Evolutionary conservation across 2,113 vertebrate genomes (phyloP).

Genomic region (Pollimyrus isidori): DNA sequence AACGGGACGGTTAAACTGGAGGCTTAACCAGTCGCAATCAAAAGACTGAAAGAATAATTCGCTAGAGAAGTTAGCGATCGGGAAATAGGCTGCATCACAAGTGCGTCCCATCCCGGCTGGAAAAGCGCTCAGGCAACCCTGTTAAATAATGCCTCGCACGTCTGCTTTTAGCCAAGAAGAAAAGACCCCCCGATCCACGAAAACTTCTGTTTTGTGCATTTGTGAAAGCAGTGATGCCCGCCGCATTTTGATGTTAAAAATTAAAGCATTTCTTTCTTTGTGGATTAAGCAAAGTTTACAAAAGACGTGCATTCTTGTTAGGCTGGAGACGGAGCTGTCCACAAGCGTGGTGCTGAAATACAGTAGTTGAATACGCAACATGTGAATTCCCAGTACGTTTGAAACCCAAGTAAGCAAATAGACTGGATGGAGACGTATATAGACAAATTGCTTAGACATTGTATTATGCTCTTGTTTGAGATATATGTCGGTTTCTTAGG

Average conservation of each 20-base stretch:
- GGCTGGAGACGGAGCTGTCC: slow-evolving; percentile 42
- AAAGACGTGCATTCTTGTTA: background rate
- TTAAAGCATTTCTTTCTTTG: background rate
- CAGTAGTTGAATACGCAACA: background rate
- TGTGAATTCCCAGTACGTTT: background rate
- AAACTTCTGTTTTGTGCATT: background rate
- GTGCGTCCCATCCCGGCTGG: background rate
- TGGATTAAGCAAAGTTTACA: background rate
- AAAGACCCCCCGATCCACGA: background rate
- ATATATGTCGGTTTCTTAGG: background rate
- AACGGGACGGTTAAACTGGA: background rate
- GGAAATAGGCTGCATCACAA: background rate
- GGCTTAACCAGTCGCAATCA: background rate
- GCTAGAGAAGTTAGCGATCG: background rate
- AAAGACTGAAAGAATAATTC: background rate
- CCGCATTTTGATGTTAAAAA: background rate
- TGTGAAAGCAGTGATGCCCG: background rate
- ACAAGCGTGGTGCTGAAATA: slow-evolving; percentile 41
- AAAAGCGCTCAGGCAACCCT: background rate
- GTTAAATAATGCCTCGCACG: background rate
- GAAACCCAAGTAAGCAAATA: background rate
- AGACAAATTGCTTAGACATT: background rate
- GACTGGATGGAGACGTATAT: background rate
- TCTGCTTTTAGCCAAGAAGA: background rate
- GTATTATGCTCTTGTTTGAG: background rate